phyloP scores from a whole-genome alignment of 2,888 invertebrate genomes.

The Orthonychiurus folsomi region DNA sequence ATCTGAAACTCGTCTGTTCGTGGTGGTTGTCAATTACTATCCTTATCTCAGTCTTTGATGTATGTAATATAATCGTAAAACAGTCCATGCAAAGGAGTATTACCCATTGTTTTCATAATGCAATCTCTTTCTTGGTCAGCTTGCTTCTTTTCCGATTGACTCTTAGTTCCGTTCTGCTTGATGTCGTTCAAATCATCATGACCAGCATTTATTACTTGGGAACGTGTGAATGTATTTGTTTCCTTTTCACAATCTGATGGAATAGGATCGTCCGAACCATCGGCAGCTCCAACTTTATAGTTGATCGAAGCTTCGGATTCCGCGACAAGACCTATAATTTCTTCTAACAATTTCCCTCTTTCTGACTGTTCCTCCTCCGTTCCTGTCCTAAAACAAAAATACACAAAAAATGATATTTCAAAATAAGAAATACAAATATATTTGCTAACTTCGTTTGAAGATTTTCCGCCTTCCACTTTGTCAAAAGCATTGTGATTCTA shows the following conservation, averaged over 20 bases:
- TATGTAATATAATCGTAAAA: too few relatives aligned
- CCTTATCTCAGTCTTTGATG: too few relatives aligned
- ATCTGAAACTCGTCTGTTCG: neutral
- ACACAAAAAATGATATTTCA: neutral
- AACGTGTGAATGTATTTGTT: too few relatives aligned
- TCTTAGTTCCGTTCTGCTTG: neutral
- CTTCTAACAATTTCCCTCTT: neutral
- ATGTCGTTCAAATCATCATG: neutral
- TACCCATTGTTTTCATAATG: too few relatives aligned
- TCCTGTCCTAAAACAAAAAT: neutral
- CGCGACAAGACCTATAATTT: neutral
- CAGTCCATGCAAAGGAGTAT: too few relatives aligned
- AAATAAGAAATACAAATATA: neutral
- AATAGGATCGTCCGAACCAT: too few relatives aligned
- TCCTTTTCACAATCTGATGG: too few relatives aligned
- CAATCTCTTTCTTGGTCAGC: neutral
- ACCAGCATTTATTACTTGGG: neutral
- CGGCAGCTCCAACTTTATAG: neutral
- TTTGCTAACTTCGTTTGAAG: neutral
- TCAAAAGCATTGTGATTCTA: neutral
- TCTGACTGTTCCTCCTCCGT: neutral
- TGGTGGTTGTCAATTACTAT: too few relatives aligned
- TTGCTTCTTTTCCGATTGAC: neutral
- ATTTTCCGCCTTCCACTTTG: neutral
- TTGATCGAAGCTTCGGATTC: neutral